Base-by-base conservation (phyloP, 2,113 vertebrate species). In the Callipepla californica region DNA sequence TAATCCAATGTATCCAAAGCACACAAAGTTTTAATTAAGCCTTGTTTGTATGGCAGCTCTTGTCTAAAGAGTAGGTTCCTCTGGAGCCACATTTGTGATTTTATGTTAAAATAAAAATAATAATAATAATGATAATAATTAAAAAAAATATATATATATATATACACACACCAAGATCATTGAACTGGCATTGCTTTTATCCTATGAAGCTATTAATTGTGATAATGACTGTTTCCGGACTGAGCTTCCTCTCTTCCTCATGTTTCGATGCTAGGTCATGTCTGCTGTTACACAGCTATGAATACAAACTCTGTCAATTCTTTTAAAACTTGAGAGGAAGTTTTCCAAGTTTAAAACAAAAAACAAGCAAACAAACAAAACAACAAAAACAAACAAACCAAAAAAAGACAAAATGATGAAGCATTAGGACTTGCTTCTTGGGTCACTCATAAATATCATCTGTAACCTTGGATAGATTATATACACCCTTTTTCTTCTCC, bases 321-420 rank as follows among this genome's bases (percentile, higher is more conserved):
- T 86, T 95, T 88, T n/a, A 28, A 72, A 95, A 85, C 3, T 83
- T 84, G 14, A 55, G 82, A 85, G 5, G 3, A 84, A 83, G 55
- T 65, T 70, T 90, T 28, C 23, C 19, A 85, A 77, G 17, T 47
- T 6, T 65, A 17, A 26, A 78, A 12, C 59, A 2, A 26, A 22
- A 87, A 75, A 34, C 34, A 87, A 84, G 18, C 40, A 40, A 40
- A 40, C 40, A 40, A 40, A 13, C 40, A 36, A 36, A 36, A 36
- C 36, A 36, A 36, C 40, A 40, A 40, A 40, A 40, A 9, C 40
- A 40, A 40, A 40, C 40, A 40, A 40, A 13, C 40, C 40, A 36
- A 36, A 36, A 36, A 36, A 36, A 36, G 36, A 36, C 40, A 40
- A 40, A 40, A 40, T 40, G 1, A 15, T 57, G 78, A 91, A 81